Evolutionary conservation across 2,113 vertebrate species (phyloP).

Genomic region (Isichthys henryi): DNA sequence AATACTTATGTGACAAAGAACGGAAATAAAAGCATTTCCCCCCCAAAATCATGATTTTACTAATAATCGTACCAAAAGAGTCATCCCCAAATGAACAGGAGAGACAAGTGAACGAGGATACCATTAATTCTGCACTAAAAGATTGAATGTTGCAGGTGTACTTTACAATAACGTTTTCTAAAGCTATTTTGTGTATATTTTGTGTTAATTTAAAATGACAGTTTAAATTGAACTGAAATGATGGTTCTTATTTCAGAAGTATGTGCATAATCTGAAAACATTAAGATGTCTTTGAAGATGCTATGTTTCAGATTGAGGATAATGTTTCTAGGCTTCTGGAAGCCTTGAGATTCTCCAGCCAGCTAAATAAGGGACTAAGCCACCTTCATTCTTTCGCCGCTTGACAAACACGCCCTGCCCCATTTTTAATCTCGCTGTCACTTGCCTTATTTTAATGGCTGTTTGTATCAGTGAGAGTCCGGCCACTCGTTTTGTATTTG

Average conservation of each 20-base stretch:
- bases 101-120: background rate
- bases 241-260: too few relatives aligned
- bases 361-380: too few relatives aligned
- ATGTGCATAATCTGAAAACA: too few relatives aligned
- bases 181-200: background rate
- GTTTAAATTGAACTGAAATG: background rate
- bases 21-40: background rate
- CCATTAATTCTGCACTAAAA: background rate
- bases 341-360: too few relatives aligned
- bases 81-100: background rate
- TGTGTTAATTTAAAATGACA: background rate
- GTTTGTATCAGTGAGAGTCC: background rate
- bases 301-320: too few relatives aligned
- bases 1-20: background rate
- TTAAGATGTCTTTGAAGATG: too few relatives aligned
- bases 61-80: background rate
- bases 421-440: background rate
- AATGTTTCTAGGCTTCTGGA: too few relatives aligned
- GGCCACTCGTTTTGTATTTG: background rate
- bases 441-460: background rate
- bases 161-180: background rate
- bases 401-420: too few relatives aligned
- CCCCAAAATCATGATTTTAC: background rate
- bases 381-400: too few relatives aligned
- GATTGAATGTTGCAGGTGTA: background rate